phyloP scores from a whole-genome alignment of 2,113 vertebrate genomes.

The Nesoenas mayeri region DNA sequence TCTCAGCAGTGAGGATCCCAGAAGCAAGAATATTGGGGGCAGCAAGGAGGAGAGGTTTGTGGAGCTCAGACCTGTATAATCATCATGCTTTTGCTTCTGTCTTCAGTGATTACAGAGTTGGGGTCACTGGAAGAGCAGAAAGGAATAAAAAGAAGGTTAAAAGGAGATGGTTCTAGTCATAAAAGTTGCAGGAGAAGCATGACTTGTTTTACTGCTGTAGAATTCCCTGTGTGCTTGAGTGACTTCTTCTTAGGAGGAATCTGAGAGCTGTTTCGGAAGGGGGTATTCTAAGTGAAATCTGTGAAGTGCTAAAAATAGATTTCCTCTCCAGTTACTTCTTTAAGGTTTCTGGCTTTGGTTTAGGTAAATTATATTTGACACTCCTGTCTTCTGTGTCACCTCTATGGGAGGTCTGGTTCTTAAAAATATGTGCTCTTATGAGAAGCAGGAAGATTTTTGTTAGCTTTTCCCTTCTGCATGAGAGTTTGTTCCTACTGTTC shows the following conservation, averaged over 20 bases:
- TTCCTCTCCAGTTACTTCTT: neutral
- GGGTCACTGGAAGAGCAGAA: neutral
- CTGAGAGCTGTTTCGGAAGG: neutral
- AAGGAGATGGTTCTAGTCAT: neutral
- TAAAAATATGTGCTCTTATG: rapidly evolving
- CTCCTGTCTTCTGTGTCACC: neutral
- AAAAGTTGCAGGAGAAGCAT: neutral
- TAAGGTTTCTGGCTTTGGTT: neutral
- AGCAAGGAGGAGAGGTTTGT: neutral
- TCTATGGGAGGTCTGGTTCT: neutral
- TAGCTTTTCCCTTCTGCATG: neutral
- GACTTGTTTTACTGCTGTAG: neutral
- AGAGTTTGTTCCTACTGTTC: neutral
- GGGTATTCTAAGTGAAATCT: neutral
- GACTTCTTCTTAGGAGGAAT: neutral
- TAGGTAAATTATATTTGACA: neutral
- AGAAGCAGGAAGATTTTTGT: neutral
- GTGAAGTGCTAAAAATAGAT: neutral
- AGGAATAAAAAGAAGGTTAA: neutral
- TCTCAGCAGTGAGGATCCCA: neutral
- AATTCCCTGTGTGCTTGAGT: neutral
- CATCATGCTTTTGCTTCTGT: neutral
- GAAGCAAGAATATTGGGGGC: rapidly evolving
- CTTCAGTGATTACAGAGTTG: neutral
- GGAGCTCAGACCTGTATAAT: neutral